Conservation (phyloP, 2,888 invertebrate species). For the Platypus cylindrus region DNA sequence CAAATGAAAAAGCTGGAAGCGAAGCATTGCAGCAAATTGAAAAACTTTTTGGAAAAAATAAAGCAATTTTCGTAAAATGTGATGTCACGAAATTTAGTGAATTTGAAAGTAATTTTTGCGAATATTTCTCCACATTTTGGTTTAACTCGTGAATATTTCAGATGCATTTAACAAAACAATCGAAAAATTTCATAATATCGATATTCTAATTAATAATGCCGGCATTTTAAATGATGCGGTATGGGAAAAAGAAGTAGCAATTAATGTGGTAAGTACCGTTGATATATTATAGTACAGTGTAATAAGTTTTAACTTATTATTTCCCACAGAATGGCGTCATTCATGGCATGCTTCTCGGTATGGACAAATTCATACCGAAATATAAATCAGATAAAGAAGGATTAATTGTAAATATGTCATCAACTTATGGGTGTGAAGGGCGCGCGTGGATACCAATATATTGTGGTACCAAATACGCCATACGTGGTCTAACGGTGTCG, state of each 20-base stretch:
- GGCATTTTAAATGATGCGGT: constrained; percentile 19
- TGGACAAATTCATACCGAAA: not conserved
- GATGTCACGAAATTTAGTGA: constrained; percentile 11
- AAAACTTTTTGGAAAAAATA: constrained; percentile 17
- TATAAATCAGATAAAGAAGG: not conserved
- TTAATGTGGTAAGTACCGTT: constrained; percentile 19
- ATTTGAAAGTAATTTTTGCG: constrained; percentile 7
- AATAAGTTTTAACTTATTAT: too few relatives aligned
- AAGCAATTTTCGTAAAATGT: constrained; percentile 15
- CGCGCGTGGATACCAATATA: not conserved
- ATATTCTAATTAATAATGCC: constrained; percentile 21
- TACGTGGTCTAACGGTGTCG: not conserved
- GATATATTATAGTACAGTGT: not conserved
- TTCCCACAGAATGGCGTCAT: too few relatives aligned
- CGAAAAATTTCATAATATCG: constrained; percentile 17
- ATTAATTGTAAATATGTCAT: not conserved
- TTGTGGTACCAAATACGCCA: not conserved
- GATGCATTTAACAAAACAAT: constrained; percentile 20
- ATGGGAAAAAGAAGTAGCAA: constrained; percentile 18
- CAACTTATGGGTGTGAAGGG: not conserved
- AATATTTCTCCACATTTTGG: too few relatives aligned
- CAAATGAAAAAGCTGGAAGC: constrained; percentile 12
- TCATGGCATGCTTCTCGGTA: not conserved
- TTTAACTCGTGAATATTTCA: too few relatives aligned
- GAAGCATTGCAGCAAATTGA: constrained; percentile 16